Evolutionary conservation across 2,797 vertebrate genomes (phyloP), one percentile per base, ranked within the genome.

Genomic region (Typhlichthys eigenmanni): DNA sequence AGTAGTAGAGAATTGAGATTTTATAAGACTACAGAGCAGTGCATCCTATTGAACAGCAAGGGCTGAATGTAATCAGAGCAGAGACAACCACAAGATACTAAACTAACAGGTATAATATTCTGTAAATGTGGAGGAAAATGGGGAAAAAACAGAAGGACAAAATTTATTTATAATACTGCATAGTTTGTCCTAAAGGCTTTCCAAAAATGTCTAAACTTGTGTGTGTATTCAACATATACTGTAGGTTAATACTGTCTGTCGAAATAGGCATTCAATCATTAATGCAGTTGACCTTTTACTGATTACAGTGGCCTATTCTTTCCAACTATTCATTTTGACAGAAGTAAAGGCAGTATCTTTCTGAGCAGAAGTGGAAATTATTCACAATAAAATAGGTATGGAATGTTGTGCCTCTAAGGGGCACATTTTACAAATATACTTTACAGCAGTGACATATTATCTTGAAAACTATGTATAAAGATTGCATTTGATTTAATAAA

Each of bases 231-330:
- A 45, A 2, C 62, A 43, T 71, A 16, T 29, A 17, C 1, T 17
- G 17, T 17, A 19, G 10, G 76, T 46, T n/a, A 9, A 51, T 78
- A 70, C 66, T 47, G 19, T 10, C 52, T 65, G 0, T 9, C 49
- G 65, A 83, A 62, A 63, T 71, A 74, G 63, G 59, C 46, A 74
- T 79, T 82, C 50, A 84, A 86, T 87, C 76, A 89, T 88, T 87
- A 64, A 87, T 66, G 49, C 38, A 47, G 16, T 5, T 78, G 77
- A 83, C 81, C 82, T 74, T 76, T 74, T 49, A 66, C 59, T 73
- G 66, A 48, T 62, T 80, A 52, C 53, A 64, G 71, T 66, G 53
- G 51, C 55, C 58, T 51, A 45, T 68, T 62, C 65, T 62, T 82
- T 85, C 67, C 7, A 56, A 71, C 51, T 58, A 24, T 69, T 67